Base-by-base conservation (phyloP, 1,140 invertebrate genomes). In the Caerostris extrusa region DNA sequence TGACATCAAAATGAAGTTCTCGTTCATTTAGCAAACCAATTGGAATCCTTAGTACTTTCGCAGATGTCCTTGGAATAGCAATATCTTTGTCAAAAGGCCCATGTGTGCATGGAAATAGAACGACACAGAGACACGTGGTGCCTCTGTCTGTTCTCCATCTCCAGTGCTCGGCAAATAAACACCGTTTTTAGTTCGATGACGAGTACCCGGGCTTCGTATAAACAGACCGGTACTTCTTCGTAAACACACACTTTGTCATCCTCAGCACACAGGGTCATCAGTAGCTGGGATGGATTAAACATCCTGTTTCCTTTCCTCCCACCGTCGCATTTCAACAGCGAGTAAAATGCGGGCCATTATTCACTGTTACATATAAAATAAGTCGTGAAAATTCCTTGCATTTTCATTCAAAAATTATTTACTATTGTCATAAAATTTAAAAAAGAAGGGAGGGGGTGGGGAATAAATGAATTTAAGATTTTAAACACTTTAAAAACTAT, bases 211-310 rank as follows among this genome's bases (percentile, higher is more conserved):
- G 82, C 56, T 58, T 85, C 17, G 82, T 34, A 58, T 85, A 85
- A 85, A 85, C 82, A 85, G n/a, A 57, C 19, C 82, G 14, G 82
- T 57, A 19, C 82, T 85, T 50, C 55, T n/a, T 55, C 56, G 57
- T 85, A 85, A 85, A 85, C 82, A 85, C 55, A 56, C 82, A 85
- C 82, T 85, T 85, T 85, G 82, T 85, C 82, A 85, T 85, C 82
- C 19, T 19, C 14, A 4, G 53, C 10, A 7, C 3, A 55, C 55
- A 58, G 82, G 82, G 82, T 85, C 82, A 85, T 85, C 82, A 85
- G 82, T 85, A 85, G 82, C 82, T 19, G 56, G 57, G 82, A 85
- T 57, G 82, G 55, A 85, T 85, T 85, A 85, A 85, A 85, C 82
- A 85, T 85, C 82, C 82, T 85, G 82, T 85, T 85, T 58, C 82